Conservation (phyloP, 2,888 invertebrate genomes). For the Mythimna lalbum region DNA sequence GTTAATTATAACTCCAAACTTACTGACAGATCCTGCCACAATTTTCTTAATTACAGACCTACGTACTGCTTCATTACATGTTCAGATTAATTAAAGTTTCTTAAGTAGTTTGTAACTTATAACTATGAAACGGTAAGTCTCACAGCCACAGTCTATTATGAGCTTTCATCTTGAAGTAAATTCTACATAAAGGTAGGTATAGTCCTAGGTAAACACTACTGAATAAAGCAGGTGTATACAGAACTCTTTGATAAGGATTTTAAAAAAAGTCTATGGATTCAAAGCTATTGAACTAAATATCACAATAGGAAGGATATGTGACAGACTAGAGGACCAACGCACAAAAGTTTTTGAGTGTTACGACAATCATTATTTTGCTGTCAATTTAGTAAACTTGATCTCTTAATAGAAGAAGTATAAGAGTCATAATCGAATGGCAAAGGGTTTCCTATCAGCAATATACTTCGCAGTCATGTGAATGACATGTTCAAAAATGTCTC, state of each 20-base stretch:
- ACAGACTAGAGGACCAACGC: slow-evolving; percentile 86
- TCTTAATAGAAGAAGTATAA: slow-evolving; percentile 51
- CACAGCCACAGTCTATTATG: slow-evolving; percentile 44
- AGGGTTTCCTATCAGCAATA: slow-evolving; percentile 22
- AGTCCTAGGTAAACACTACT: slow-evolving; percentile 67
- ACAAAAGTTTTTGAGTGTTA: slow-evolving; percentile 85
- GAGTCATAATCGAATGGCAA: slow-evolving; percentile 62
- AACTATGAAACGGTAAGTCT: slow-evolving; percentile 50
- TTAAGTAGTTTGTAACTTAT: slow-evolving; percentile 65
- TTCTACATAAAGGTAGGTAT: slow-evolving; percentile 45
- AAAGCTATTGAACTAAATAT: slow-evolving; percentile 82
- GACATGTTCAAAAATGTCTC: slow-evolving; percentile 90
- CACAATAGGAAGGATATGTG: slow-evolving; percentile 89
- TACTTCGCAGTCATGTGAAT: slow-evolving; percentile 74
- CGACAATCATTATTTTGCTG: slow-evolving; percentile 66
- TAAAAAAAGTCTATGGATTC: slow-evolving; percentile 79
- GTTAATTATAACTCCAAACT: slow-evolving; percentile 60
- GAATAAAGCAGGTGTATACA: slow-evolving; percentile 80
- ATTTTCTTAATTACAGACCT: slow-evolving; percentile 63
- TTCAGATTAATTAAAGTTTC: slow-evolving; percentile 65
- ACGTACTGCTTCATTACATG: slow-evolving; percentile 60
- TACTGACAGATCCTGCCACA: slow-evolving; percentile 56
- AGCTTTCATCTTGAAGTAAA: slow-evolving; percentile 41
- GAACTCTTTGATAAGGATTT: slow-evolving; percentile 82
- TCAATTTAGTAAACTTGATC: background rate